phyloP scores from a whole-genome alignment of 2,113 vertebrate species.

The Indri indri region DNA sequence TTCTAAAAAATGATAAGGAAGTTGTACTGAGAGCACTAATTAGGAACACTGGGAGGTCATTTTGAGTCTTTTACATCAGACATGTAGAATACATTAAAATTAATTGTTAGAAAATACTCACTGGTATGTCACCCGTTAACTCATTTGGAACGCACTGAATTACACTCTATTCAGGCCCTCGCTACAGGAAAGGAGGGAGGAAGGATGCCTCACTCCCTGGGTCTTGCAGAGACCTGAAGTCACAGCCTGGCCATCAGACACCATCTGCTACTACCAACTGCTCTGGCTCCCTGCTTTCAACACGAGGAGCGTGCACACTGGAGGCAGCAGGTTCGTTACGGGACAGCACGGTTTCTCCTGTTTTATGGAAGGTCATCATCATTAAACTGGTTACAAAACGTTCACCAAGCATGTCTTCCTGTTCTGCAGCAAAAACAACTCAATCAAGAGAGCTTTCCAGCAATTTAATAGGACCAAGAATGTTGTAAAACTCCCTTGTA shows the following conservation, averaged over 20 bases:
- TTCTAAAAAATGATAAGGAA: slow-evolving; percentile 15
- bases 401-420: slow-evolving; percentile 7
- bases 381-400: background rate
- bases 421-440: slow-evolving; percentile 31
- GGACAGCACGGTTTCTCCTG: background rate
- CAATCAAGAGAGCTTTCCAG: background rate
- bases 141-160: background rate
- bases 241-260: slow-evolving; percentile 25
- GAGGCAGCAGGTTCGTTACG: background rate
- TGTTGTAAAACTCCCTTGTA: background rate
- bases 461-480: background rate
- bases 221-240: background rate
- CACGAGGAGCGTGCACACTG: background rate
- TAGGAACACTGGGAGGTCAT: background rate
- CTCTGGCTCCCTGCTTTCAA: background rate
- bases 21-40: background rate
- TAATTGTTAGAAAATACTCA: background rate
- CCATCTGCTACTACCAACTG: slow-evolving; percentile 40
- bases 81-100: slow-evolving; percentile 39
- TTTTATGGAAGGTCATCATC: slow-evolving; percentile 27
- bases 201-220: background rate
- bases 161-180: background rate
- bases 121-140: background rate
- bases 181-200: background rate
- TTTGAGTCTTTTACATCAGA: background rate